Percentiles rank a stretch among this genome's conserved stretches.
Evolutionary conservation across 2,113 vertebrate species (phyloP).

Genomic region (Gymnocephalus cernua): DNA sequence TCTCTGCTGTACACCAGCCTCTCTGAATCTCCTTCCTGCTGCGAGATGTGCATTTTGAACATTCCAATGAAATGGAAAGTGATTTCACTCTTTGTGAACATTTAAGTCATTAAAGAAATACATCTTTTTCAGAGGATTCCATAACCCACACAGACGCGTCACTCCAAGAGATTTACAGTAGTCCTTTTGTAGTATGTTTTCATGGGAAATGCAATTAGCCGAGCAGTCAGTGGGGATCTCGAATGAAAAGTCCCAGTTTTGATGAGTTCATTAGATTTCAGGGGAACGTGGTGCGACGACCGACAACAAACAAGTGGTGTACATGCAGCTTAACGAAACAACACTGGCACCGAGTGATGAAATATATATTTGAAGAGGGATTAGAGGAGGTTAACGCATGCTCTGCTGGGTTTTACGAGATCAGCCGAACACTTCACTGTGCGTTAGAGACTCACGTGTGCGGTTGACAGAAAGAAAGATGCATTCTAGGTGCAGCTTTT

Average conservation of each 20-base stretch:
- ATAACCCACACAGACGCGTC: background rate
- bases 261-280: constrained; percentile 42
- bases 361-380: constrained; percentile 8
- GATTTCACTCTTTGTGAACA: background rate
- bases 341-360: constrained; percentile 8
- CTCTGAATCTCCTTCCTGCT: background rate
- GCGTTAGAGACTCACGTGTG: background rate
- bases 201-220: constrained; percentile 23
- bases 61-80: background rate
- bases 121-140: background rate
- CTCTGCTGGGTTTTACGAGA: constrained; percentile 9
- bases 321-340: background rate
- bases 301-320: background rate
- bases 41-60: background rate
- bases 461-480: background rate
- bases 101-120: background rate
- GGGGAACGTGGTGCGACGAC: background rate
- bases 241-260: constrained; percentile 21
- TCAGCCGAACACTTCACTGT: constrained; percentile 16
- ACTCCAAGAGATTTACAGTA: background rate
- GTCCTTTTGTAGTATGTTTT: background rate
- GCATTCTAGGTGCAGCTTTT: background rate
- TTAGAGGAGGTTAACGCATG: constrained; percentile 39
- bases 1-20: background rate
- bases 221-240: constrained; percentile 36